Evolutionary conservation across 2,888 invertebrate species (phyloP).

Genomic region (Exocentrus adspersus): DNA sequence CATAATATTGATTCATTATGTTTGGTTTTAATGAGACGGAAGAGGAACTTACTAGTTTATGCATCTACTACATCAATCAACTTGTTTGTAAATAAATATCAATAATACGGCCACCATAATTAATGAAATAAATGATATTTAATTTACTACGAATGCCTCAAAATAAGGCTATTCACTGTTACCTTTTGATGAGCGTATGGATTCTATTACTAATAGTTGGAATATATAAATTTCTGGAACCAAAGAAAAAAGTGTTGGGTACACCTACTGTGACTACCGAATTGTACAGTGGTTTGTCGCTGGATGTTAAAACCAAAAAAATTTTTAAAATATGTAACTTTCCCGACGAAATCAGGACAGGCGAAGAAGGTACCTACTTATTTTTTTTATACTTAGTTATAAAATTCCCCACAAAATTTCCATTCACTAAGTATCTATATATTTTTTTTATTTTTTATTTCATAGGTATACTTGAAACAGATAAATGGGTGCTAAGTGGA

Average conservation of each 20-base stretch:
- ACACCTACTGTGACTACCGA: constrained; percentile 50
- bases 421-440: too few relatives aligned
- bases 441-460: too few relatives aligned
- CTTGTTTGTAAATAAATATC: too few relatives aligned
- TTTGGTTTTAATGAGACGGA: too few relatives aligned
- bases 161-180: constrained; percentile 84
- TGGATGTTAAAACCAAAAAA: constrained; percentile 71
- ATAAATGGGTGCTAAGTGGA: constrained; percentile 74
- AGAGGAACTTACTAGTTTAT: too few relatives aligned
- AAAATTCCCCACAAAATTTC: too few relatives aligned
- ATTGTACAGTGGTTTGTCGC: constrained; percentile 64
- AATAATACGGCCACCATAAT: neutral
- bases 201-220: constrained; percentile 82
- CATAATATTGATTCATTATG: too few relatives aligned
- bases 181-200: constrained; percentile 83
- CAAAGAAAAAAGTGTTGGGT: constrained; percentile 60
- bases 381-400: too few relatives aligned
- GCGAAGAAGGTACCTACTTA: constrained; percentile 81
- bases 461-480: constrained; percentile 62
- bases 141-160: constrained; percentile 71
- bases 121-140: constrained; percentile 49
- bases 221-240: constrained; percentile 76
- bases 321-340: constrained; percentile 79
- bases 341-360: constrained; percentile 73
- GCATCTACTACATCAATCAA: too few relatives aligned